Conservation (phyloP, 2,113 vertebrate genomes). For the Poicephalus meyeri region DNA sequence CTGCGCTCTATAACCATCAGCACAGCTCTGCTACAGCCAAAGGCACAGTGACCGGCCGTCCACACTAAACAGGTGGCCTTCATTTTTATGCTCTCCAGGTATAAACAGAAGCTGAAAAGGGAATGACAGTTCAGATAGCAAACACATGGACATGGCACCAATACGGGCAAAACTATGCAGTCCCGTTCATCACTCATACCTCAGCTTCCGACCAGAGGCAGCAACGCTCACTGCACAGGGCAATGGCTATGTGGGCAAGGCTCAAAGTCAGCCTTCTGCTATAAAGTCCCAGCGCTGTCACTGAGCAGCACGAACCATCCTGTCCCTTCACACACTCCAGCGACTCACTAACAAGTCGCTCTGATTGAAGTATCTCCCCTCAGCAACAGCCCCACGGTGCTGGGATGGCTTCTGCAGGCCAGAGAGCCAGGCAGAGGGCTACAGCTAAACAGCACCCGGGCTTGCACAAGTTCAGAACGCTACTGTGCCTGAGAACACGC, state of each 20-base stretch:
- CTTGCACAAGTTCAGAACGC: fast-evolving
- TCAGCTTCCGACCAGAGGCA: not conserved
- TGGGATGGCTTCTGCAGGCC: not conserved
- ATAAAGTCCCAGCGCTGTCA: fast-evolving
- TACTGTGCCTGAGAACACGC: fast-evolving
- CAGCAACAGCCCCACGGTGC: fast-evolving
- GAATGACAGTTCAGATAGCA: not conserved
- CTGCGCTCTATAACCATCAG: fast-evolving
- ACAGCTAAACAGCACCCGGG: not conserved
- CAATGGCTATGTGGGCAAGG: fast-evolving
- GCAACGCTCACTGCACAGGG: fast-evolving
- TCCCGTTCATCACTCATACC: not conserved
- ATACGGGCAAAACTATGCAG: not conserved
- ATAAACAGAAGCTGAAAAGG: not conserved
- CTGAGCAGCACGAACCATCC: not conserved
- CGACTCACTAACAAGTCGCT: fast-evolving
- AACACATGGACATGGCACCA: fast-evolving
- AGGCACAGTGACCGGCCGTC: not conserved
- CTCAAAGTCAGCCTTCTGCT: not conserved
- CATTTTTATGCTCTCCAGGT: not conserved
- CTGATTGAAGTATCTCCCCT: fast-evolving
- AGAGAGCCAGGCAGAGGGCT: fast-evolving
- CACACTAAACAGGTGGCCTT: fast-evolving
- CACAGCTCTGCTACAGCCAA: not conserved
- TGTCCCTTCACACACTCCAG: not conserved